These are phyloP conservation scores for Pogoniulus pusillus DNA, from an alignment of 2,797 vertebrate genomes.

Conservation along the genomic window DNA sequence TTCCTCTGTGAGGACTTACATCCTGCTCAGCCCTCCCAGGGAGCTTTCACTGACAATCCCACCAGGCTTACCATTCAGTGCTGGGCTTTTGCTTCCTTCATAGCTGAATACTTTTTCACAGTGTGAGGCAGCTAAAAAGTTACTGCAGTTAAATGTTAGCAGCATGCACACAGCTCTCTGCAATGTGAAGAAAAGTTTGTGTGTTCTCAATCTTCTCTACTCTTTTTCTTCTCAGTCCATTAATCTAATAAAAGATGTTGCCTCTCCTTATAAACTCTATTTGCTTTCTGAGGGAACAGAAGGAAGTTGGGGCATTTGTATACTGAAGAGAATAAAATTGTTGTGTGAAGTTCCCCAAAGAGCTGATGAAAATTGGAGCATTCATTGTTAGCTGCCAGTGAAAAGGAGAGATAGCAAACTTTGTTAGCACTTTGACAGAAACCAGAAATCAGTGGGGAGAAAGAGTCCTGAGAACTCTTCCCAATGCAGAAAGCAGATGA, in stretches of 20 bases:
- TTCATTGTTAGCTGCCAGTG: conserved; percentile 55
- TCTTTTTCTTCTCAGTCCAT: conserved; percentile 33
- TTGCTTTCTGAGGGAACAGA: conserved; percentile 33
- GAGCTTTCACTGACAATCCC: neutral
- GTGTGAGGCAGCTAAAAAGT: neutral
- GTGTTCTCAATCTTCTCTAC: neutral
- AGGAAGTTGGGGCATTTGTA: conserved; percentile 23
- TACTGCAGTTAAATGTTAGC: neutral
- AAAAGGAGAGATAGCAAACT: conserved; percentile 22
- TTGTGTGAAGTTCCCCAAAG: conserved; percentile 37
- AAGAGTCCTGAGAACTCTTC: neutral
- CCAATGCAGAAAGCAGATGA: neutral
- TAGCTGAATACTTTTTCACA: neutral
- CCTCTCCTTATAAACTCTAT: conserved; percentile 25
- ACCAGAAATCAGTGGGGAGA: neutral
- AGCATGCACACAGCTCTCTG: neutral
- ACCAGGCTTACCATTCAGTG: neutral
- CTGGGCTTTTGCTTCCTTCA: neutral
- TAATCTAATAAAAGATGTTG: conserved; percentile 56
- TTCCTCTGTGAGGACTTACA: neutral
- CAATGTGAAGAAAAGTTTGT: conserved; percentile 1
- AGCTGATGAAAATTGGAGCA: conserved; percentile 37
- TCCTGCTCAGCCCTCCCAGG: rapidly evolving
- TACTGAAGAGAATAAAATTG: conserved; percentile 45
- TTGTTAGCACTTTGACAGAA: conserved; percentile 6